Evolutionary conservation across 2,113 vertebrate species (phyloP), one percentile per base, ranked within the genome.

Genomic region (Macquaria australasica): DNA sequence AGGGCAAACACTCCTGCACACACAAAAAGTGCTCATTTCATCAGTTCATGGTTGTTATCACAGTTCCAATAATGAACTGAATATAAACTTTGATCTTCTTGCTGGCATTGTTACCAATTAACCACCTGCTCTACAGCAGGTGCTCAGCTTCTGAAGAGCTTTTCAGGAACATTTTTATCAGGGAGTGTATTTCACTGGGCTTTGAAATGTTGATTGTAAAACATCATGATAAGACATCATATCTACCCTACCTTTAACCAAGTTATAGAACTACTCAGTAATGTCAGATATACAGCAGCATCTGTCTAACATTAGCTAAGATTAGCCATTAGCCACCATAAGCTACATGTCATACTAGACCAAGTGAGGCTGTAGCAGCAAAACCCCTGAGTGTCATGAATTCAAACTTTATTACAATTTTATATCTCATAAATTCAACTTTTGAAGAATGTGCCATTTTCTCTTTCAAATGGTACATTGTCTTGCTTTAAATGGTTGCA

Each of bases 61-160:
- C 41, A 72, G 43, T 25, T 72, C 34, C 56, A 28, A 28, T 39
- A 21, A 72, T 1, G n/a, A 7, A 41, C 41, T 59, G 66, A 45
- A 11, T 53, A 59, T 23, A 58, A 43, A 37, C 41, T 45, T 58
- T 67, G 69, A 53, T 43, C 45, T 55, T 41, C 11, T 43, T 43
- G 43, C 8, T 31, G 31, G 16, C 3, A 3, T 69, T 48, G 25
- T 77, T 28, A 68, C n/a, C 63, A 34, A 45, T 31, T 21, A 18
- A 59, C 12, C 66, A 70, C 48, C 69, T 81, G 77, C 72, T 70
- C 21, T 20, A 18, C 60, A 64, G 81, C 86, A 93, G 81, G 56
- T 90, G 39, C 1, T 39, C 39, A 8, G 88, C 63, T 87, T 93
- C 85, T 64, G 82, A 90, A 23, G 58, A 45, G 10, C 3, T 31